phyloP scores from a whole-genome alignment of 1,140 invertebrate species.

The Microplitis demolitor region DNA sequence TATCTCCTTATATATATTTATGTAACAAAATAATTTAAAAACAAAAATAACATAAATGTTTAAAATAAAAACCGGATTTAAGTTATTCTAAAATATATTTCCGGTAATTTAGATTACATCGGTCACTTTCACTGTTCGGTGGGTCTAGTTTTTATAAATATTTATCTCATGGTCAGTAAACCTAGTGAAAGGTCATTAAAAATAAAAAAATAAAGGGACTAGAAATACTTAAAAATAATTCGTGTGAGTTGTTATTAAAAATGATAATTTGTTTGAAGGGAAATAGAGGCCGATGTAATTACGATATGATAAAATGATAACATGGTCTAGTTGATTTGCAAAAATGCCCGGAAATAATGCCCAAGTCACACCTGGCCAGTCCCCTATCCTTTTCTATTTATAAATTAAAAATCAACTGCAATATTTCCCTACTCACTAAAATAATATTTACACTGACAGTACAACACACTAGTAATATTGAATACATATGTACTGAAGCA shows the following conservation, averaged over 20 bases:
- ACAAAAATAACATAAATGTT: too few species aligned
- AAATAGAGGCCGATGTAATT: too few species aligned
- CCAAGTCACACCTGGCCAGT: conserved; percentile 43
- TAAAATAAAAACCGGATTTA: background rate
- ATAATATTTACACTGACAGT: background rate
- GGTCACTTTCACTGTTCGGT: background rate
- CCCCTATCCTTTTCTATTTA: conserved; percentile 31
- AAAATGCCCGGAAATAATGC: conserved; percentile 34
- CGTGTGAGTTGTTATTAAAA: background rate
- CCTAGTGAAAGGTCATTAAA: background rate
- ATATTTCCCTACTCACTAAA: background rate
- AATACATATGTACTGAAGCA: too few species aligned
- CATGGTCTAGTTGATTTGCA: conserved; percentile 35
- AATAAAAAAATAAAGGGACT: background rate
- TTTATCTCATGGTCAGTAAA: conserved; percentile 11
- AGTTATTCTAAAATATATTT: background rate
- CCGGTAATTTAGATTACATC: conserved; percentile 7
- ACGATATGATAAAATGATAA: background rate
- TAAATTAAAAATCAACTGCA: conserved; percentile 21
- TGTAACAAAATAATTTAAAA: background rate
- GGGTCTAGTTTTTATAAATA: background rate
- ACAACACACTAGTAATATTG: too few species aligned
- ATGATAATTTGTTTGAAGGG: too few species aligned
- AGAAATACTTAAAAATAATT: background rate
- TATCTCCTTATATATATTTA: background rate